These are phyloP conservation scores for Lophotriccus pileatus DNA, from an alignment of 2,797 vertebrate genomes.

Conservation along the genomic window DNA sequence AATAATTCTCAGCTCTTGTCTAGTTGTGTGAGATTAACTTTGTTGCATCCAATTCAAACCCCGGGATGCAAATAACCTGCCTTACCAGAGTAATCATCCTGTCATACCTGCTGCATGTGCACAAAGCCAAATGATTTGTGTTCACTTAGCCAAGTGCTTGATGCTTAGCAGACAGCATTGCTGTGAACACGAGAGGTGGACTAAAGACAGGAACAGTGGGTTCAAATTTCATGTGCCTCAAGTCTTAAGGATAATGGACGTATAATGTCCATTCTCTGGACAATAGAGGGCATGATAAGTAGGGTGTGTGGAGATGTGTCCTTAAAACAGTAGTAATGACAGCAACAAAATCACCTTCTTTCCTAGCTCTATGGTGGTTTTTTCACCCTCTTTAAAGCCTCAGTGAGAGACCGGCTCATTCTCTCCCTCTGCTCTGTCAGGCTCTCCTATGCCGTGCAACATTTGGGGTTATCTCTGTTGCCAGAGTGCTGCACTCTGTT, in stretches of 20 bases:
- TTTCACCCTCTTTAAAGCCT: not conserved
- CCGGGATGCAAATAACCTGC: not conserved
- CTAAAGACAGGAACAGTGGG: not conserved
- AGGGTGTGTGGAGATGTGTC: not conserved
- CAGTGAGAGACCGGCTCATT: not conserved
- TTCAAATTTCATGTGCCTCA: not conserved
- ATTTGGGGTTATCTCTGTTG: not conserved
- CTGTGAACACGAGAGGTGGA: not conserved
- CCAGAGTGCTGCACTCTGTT: not conserved
- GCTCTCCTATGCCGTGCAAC: not conserved
- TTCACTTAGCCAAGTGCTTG: not conserved
- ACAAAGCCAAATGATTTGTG: not conserved
- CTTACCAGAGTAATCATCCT: not conserved
- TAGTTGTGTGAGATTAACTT: not conserved
- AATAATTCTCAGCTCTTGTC: not conserved
- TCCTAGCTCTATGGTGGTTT: not conserved
- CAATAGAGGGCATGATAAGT: not conserved
- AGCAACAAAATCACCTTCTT: not conserved
- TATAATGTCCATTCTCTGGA: not conserved
- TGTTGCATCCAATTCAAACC: not conserved
- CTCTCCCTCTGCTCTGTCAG: not conserved
- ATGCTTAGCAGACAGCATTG: not conserved
- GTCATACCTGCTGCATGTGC: not conserved
- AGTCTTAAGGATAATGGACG: not conserved
- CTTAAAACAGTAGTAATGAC: not conserved